Conservation (phyloP, 2,797 vertebrate species). For the Phataginus tricuspis region DNA sequence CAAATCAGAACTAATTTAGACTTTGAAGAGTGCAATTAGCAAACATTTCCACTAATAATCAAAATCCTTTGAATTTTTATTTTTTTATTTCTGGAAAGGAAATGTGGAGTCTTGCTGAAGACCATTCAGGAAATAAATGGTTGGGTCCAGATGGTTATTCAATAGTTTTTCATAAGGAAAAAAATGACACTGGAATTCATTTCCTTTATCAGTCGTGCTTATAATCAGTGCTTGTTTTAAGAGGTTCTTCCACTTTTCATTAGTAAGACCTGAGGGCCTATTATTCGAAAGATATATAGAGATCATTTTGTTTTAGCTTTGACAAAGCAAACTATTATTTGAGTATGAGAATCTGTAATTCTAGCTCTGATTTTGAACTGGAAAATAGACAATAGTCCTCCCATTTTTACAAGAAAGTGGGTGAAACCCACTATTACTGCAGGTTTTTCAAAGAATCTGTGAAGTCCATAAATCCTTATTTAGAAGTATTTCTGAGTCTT, state of each 20-base stretch:
- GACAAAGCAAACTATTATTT: background rate
- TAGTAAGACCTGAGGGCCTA: background rate
- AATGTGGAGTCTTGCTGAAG: conserved; percentile 73
- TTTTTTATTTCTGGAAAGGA: conserved; percentile 60
- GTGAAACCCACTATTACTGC: background rate
- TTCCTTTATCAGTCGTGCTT: conserved; percentile 47
- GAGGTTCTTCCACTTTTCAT: background rate
- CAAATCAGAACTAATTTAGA: conserved; percentile 72
- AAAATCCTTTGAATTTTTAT: conserved; percentile 68
- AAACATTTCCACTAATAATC: conserved; percentile 72
- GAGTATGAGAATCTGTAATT: background rate
- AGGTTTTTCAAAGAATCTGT: background rate
- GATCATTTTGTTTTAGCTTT: conserved; percentile 36
- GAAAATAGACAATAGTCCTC: background rate
- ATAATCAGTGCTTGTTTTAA: conserved; percentile 55
- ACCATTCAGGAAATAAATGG: conserved; percentile 69
- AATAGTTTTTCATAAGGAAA: conserved; percentile 57
- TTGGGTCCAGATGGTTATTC: conserved; percentile 73
- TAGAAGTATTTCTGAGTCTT: background rate
- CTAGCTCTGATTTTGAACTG: background rate
- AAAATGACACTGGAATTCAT: conserved; percentile 52
- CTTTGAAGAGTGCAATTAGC: conserved; percentile 71
- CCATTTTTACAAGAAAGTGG: background rate
- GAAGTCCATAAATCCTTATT: background rate
- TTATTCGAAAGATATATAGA: background rate